Conservation (phyloP, 2,888 invertebrate species). For the Eretmocerus hayati region DNA sequence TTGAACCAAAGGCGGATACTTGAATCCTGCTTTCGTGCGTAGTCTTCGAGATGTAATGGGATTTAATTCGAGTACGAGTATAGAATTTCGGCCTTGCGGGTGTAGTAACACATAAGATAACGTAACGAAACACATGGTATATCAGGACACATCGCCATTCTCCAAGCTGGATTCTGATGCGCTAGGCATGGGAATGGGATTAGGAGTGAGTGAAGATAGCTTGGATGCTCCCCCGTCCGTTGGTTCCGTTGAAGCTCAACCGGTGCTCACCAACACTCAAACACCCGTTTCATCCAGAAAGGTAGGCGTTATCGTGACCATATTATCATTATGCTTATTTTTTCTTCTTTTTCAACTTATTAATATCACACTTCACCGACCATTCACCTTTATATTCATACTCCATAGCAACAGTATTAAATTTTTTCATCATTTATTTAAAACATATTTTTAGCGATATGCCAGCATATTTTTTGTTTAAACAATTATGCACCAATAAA, state of each 20-base stretch:
- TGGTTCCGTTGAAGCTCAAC: slow-evolving; percentile 55
- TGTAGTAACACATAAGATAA: background rate
- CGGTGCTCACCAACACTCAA: slow-evolving; percentile 44
- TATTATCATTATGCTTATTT: slow-evolving; percentile 21
- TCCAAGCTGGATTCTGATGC: slow-evolving; percentile 45
- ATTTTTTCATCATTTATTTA: slow-evolving; percentile 22
- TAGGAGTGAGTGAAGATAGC: slow-evolving; percentile 44
- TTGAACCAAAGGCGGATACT: no score
- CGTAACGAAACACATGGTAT: slow-evolving; percentile 32
- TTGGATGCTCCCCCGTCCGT: slow-evolving; percentile 62
- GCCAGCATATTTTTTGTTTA: slow-evolving; percentile 41
- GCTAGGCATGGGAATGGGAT: slow-evolving; percentile 44
- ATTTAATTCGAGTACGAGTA: no score
- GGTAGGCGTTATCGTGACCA: slow-evolving; percentile 33
- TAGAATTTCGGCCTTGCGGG: no score
- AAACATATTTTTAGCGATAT: slow-evolving; percentile 36
- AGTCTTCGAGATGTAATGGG: no score
- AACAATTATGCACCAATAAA: slow-evolving; percentile 20
- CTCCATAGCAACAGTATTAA: no score
- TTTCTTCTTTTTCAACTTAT: slow-evolving; percentile 28
- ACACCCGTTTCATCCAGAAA: slow-evolving; percentile 45
- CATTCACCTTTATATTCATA: slow-evolving; percentile 13
- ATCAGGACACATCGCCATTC: slow-evolving; percentile 44
- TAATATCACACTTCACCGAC: slow-evolving; percentile 19
- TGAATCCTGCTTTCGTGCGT: no score